Percentiles rank a stretch among this genome's conserved stretches.
Conservation (phyloP, 1,140 invertebrate species). For the Heliothis subflexa region DNA sequence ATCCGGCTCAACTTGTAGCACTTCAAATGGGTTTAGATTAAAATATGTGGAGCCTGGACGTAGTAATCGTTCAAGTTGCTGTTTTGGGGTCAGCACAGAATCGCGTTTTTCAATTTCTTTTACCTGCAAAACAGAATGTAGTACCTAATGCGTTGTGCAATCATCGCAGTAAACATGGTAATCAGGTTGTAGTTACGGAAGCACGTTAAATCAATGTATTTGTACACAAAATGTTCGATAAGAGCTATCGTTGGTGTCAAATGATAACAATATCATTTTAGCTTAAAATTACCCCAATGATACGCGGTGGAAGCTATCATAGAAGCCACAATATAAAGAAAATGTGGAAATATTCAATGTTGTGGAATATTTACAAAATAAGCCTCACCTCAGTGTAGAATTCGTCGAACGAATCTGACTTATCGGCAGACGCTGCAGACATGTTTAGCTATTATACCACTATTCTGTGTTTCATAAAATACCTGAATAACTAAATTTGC, state of each 20-base stretch:
- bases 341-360: not conserved
- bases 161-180: not conserved
- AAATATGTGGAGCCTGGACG: slow-evolving; percentile 98
- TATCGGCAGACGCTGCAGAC: slow-evolving; percentile 72
- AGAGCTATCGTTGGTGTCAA: not conserved
- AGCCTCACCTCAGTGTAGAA: slow-evolving; percentile 89
- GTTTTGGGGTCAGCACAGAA: slow-evolving; percentile 95
- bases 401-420: slow-evolving; percentile 89
- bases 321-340: not conserved
- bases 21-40: slow-evolving; percentile 98
- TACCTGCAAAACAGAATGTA: slow-evolving; percentile 88
- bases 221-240: slow-evolving; percentile 7
- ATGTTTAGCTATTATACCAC: slow-evolving; percentile 51
- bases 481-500: not conserved
- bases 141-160: not conserved
- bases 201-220: not conserved
- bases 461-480: slow-evolving; percentile 6
- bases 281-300: not conserved
- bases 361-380: slow-evolving; percentile 31
- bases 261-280: not conserved
- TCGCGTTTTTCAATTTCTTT: slow-evolving; percentile 98
- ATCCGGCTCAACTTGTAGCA: slow-evolving; percentile 97
- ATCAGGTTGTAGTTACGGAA: not conserved
- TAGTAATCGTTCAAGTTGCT: slow-evolving; percentile 97
- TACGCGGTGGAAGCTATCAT: not conserved